Conservation (phyloP, 2,113 vertebrate species). For the Grallaria varia region DNA sequence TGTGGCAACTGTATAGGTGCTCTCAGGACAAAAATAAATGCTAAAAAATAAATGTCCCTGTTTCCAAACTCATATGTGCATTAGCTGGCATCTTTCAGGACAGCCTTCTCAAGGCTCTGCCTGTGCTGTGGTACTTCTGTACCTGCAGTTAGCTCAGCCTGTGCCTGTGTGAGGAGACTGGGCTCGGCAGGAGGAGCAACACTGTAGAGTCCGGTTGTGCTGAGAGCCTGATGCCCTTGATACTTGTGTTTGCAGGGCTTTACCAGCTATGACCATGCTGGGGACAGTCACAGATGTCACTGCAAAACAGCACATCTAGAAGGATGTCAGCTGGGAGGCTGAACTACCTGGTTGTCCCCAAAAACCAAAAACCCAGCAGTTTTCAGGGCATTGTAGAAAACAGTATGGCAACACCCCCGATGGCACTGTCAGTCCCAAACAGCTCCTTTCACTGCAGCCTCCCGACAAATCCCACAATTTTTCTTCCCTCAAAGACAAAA, state of each 20-base stretch:
- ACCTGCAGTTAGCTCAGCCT: not conserved
- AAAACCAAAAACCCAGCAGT: not conserved
- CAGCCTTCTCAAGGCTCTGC: not conserved
- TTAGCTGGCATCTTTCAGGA: not conserved
- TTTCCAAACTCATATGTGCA: not conserved
- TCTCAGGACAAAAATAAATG: not conserved
- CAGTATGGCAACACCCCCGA: not conserved
- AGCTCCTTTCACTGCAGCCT: not conserved
- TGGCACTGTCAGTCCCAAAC: not conserved
- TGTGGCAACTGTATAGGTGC: accelerated
- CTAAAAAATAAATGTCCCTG: not conserved
- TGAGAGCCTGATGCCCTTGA: not conserved
- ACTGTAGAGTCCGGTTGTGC: not conserved
- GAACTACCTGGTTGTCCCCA: not conserved
- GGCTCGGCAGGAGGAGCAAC: not conserved
- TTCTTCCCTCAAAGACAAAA: not conserved
- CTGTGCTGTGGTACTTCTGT: not conserved
- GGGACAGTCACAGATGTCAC: not conserved
- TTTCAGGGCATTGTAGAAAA: not conserved
- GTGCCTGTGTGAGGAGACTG: not conserved
- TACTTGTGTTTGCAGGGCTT: not conserved
- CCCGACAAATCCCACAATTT: not conserved
- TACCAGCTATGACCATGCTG: not conserved
- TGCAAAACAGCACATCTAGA: not conserved
- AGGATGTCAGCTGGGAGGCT: not conserved